phyloP scores from a whole-genome alignment of 2,888 invertebrate species.

The Agrotis puta region DNA sequence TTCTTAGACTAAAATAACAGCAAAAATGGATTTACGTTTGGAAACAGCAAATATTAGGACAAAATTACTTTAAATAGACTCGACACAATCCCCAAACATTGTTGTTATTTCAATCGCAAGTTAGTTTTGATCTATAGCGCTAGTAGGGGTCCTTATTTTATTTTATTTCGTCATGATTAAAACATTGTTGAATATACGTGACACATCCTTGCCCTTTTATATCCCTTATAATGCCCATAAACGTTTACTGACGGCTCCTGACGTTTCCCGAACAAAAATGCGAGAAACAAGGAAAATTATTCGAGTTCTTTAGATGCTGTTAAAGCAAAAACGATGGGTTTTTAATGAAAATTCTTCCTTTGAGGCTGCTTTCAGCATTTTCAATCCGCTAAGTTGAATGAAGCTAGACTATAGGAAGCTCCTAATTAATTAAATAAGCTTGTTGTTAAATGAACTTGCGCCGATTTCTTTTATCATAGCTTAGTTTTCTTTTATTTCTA shows the following conservation, averaged over 20 bases:
- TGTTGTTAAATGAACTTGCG: neutral
- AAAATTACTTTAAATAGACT: neutral
- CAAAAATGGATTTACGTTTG: neutral
- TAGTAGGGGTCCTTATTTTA: slow-evolving; percentile 24
- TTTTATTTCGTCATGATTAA: slow-evolving; percentile 57
- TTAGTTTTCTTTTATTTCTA: neutral
- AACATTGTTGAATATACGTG: slow-evolving; percentile 57
- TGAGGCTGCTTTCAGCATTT: slow-evolving; percentile 44
- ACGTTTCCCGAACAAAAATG: slow-evolving; percentile 50
- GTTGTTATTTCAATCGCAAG: slow-evolving; percentile 4
- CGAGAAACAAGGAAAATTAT: slow-evolving; percentile 51
- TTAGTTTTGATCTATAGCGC: slow-evolving; percentile 5
- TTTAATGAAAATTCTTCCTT: slow-evolving; percentile 64
- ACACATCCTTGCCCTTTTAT: slow-evolving; percentile 58
- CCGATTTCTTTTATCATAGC: neutral
- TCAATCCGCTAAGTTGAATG: slow-evolving; percentile 27
- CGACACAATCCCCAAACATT: neutral
- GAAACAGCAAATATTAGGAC: neutral
- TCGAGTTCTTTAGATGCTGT: slow-evolving; percentile 47
- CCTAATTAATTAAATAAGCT: slow-evolving; percentile 35
- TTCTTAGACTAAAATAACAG: neutral
- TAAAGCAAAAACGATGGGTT: slow-evolving; percentile 49
- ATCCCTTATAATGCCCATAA: slow-evolving; percentile 53
- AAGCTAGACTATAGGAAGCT: slow-evolving; percentile 17
- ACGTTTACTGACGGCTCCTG: slow-evolving; percentile 49